Evolutionary conservation across 2,888 invertebrate genomes (phyloP).

Genomic region (Hypena proboscidalis): DNA sequence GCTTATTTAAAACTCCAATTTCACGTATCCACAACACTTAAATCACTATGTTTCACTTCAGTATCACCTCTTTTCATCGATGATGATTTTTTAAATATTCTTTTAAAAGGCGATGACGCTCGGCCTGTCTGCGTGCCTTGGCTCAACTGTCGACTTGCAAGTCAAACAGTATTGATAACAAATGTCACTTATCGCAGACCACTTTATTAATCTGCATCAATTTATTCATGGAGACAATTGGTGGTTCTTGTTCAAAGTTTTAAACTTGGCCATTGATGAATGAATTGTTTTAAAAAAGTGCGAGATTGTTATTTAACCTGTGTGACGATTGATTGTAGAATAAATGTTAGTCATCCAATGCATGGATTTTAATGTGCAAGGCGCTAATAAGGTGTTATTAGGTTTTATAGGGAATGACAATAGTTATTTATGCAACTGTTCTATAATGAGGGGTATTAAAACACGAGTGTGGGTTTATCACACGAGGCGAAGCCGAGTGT

Average conservation of each 20-base stretch:
- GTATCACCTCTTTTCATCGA: not conserved
- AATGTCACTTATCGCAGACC: slow-evolving; percentile 72
- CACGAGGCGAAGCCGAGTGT: no score
- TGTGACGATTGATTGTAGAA: no score
- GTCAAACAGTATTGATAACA: slow-evolving; percentile 78
- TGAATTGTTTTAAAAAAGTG: no score
- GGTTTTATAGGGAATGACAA: no score
- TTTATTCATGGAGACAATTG: slow-evolving; percentile 79
- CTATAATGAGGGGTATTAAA: no score
- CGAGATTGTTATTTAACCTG: no score
- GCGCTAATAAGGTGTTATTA: no score
- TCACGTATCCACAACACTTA: slow-evolving; percentile 38
- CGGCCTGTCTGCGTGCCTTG: slow-evolving; percentile 60
- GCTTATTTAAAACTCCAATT: slow-evolving; percentile 52
- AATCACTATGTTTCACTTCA: slow-evolving; percentile 2
- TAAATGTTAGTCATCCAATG: no score
- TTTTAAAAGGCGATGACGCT: slow-evolving; percentile 40
- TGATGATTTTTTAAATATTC: not conserved
- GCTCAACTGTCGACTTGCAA: slow-evolving; percentile 70
- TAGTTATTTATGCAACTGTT: no score
- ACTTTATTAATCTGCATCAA: slow-evolving; percentile 82
- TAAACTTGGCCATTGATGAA: not conserved
- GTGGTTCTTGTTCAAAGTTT: slow-evolving; percentile 15
- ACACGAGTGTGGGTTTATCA: no score
- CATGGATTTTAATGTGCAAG: no score